These are phyloP conservation scores for Mesitornis unicolor DNA, from an alignment of 2,113 vertebrate genomes.

Conservation along the genomic window DNA sequence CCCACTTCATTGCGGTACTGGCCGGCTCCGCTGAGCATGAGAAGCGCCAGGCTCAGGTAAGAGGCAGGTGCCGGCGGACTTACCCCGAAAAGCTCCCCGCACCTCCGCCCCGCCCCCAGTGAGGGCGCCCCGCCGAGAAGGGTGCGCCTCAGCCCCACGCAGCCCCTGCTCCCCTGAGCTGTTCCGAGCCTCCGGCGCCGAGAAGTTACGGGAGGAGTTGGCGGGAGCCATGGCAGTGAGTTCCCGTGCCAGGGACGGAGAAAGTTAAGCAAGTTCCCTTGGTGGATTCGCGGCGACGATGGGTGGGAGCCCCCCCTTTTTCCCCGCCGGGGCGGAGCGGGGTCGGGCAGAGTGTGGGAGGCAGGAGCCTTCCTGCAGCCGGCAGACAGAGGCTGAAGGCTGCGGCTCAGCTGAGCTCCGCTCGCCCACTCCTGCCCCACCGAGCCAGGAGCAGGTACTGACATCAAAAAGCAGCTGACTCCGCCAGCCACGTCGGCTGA, in stretches of 20 bases:
- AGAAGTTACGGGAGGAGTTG: constrained; percentile 53
- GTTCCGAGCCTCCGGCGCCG: constrained; percentile 29
- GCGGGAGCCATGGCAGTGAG: constrained; percentile 4
- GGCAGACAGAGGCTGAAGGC: background rate
- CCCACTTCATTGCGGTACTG: too few species aligned
- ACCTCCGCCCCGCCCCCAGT: too few species aligned
- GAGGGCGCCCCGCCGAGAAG: background rate
- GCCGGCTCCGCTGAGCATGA: background rate
- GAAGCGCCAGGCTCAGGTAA: background rate
- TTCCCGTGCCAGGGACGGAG: background rate
- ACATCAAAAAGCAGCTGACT: constrained; percentile 50
- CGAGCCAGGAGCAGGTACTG: constrained; percentile 2
- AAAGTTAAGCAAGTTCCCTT: background rate
- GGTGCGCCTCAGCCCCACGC: background rate
- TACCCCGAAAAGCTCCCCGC: background rate
- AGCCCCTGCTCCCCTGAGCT: constrained; percentile 36
- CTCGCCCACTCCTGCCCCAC: background rate
- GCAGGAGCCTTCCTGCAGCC: background rate
- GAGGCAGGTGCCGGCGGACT: background rate
- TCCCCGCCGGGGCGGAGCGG: background rate
- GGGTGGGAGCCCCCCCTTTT: background rate
- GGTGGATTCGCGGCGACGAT: background rate
- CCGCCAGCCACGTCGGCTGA: background rate
- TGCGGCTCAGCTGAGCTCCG: background rate
- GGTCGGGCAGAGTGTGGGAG: too few species aligned